Evolutionary conservation across 2,888 invertebrate genomes (phyloP).

Genomic region (Physocephala rufipes): DNA sequence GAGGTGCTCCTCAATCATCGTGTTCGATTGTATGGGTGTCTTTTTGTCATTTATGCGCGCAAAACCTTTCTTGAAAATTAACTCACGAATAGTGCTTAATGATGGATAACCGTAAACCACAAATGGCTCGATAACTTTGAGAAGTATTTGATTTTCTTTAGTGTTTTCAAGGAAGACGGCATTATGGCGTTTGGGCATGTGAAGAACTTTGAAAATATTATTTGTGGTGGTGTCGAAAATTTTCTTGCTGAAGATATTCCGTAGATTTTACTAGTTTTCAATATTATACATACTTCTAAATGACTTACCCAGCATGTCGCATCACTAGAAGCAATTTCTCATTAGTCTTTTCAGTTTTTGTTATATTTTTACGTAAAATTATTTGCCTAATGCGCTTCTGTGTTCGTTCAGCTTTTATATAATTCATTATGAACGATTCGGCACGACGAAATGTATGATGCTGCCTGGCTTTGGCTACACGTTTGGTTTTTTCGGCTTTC

Average conservation of each 20-base stretch:
- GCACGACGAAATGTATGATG: constrained; percentile 63
- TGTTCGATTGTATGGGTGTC: constrained; percentile 64
- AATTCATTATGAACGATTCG: constrained; percentile 64
- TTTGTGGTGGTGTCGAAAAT: constrained; percentile 61
- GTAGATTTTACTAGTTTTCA: neutral
- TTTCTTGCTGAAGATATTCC: constrained; percentile 52
- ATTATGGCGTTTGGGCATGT: constrained; percentile 56
- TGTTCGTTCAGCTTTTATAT: constrained; percentile 62
- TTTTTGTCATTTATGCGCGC: constrained; percentile 60
- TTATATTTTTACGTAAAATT: constrained; percentile 55
- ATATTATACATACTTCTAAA: neutral
- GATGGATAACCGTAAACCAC: constrained; percentile 63
- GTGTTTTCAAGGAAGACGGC: constrained; percentile 61
- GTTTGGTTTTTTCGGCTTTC: constrained; percentile 55
- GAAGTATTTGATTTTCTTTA: constrained; percentile 60
- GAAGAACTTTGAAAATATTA: constrained; percentile 56
- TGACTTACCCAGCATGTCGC: constrained; percentile 59
- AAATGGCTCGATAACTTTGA: constrained; percentile 64
- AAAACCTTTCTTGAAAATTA: constrained; percentile 65
- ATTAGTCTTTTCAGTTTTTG: constrained; percentile 51
- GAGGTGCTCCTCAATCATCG: constrained; percentile 62
- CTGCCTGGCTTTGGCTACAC: constrained; percentile 49
- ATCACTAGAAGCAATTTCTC: constrained; percentile 61
- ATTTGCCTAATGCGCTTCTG: constrained; percentile 57
- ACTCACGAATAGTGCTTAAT: constrained; percentile 60